Evolutionary conservation across 2,888 invertebrate genomes (phyloP).

Genomic region (Rhabditophanes sp.): DNA sequence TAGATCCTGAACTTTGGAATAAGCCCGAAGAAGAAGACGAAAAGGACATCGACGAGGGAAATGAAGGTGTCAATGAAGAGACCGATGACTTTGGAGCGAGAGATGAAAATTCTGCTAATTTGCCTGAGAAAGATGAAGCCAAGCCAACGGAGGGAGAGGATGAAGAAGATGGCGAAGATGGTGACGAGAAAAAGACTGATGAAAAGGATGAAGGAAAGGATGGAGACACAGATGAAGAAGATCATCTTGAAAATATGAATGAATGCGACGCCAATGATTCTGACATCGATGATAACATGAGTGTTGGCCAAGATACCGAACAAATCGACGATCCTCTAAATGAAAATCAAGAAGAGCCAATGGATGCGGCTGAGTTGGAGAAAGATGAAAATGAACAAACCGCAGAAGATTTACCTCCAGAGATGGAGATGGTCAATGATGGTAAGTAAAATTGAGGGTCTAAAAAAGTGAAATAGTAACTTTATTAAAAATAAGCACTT

Average conservation of each 20-base stretch:
- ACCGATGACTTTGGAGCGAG: slow-evolving; percentile 57
- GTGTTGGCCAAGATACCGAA: slow-evolving; percentile 52
- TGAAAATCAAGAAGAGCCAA: slow-evolving; percentile 45
- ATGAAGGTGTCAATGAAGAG: slow-evolving; percentile 19
- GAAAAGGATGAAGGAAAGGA: slow-evolving; percentile 18
- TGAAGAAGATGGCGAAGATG: slow-evolving; percentile 50
- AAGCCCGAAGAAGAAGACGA: slow-evolving; percentile 51
- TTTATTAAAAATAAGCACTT: too few relatives aligned
- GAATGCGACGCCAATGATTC: slow-evolving; percentile 11
- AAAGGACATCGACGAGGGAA: slow-evolving; percentile 8
- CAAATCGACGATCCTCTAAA: slow-evolving; percentile 46
- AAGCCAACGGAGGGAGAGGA: slow-evolving; percentile 54
- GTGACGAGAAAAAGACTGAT: slow-evolving; percentile 52
- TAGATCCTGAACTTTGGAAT: slow-evolving; percentile 91
- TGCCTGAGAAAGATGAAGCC: slow-evolving; percentile 19
- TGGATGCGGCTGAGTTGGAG: slow-evolving; percentile 6
- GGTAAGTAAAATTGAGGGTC: too few relatives aligned
- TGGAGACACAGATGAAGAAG: slow-evolving; percentile 38
- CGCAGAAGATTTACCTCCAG: slow-evolving; percentile 30
- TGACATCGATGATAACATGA: too few relatives aligned
- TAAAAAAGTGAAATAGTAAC: too few relatives aligned
- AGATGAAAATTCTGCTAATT: slow-evolving; percentile 7
- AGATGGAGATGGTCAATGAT: slow-evolving; percentile 1
- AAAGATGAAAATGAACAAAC: slow-evolving; percentile 1
- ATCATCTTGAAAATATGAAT: slow-evolving; percentile 11